Evolutionary conservation across 2,888 invertebrate genomes (phyloP).

Genomic region (Phasia obesa): DNA sequence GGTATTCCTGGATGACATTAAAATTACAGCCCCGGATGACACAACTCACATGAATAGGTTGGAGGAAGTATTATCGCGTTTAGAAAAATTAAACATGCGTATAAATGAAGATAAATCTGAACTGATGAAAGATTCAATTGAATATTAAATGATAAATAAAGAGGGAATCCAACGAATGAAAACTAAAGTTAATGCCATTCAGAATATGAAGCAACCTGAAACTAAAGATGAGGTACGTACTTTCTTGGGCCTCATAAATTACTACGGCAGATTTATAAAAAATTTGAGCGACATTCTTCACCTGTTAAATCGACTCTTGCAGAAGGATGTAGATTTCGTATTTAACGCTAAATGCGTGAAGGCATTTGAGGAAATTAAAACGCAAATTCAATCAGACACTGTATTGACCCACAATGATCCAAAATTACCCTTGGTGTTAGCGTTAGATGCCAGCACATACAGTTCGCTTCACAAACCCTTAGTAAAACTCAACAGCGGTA

Average conservation of each 20-base stretch:
- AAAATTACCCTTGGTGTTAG: slow-evolving; percentile 71
- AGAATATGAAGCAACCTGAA: slow-evolving; percentile 59
- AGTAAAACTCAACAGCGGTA: slow-evolving; percentile 73
- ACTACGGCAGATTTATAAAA: slow-evolving; percentile 76
- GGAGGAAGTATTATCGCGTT: slow-evolving; percentile 20
- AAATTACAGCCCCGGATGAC: neutral
- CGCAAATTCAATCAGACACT: slow-evolving; percentile 69
- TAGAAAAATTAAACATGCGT: slow-evolving; percentile 71
- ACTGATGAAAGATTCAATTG: slow-evolving; percentile 72
- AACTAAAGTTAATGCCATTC: slow-evolving; percentile 73
- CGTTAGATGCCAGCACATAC: slow-evolving; percentile 72
- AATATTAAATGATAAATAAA: slow-evolving; percentile 74
- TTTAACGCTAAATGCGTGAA: neutral
- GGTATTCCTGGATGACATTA: neutral
- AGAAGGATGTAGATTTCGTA: neutral
- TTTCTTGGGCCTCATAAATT: slow-evolving; percentile 74
- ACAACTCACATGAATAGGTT: neutral
- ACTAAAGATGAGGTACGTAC: slow-evolving; percentile 74
- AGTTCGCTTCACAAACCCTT: slow-evolving; percentile 78
- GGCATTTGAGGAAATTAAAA: neutral
- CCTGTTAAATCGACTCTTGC: neutral
- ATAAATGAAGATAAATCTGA: slow-evolving; percentile 73
- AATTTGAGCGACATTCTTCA: slow-evolving; percentile 16
- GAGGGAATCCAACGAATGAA: slow-evolving; percentile 72
- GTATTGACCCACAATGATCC: slow-evolving; percentile 74